Evolutionary conservation across 1,140 invertebrate species (phyloP), one percentile per base, ranked within the genome.

Genomic region (Drosophila virilis): DNA sequence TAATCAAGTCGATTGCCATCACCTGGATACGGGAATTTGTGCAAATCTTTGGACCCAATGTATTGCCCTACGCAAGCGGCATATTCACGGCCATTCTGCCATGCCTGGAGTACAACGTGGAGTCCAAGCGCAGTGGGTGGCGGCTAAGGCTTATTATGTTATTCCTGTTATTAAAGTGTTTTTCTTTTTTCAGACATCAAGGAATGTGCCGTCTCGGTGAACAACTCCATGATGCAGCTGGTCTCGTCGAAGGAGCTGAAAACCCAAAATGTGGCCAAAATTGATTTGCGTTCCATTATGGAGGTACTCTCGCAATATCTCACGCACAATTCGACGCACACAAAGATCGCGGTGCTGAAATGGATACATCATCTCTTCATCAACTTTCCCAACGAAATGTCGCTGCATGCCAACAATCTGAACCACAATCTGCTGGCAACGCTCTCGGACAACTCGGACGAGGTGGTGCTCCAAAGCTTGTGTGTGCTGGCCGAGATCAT

Each of bases 1-100:
- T 97, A 9, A 92, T 97, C 50, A 95, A 95, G 94, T 95, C 96
- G 83, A 99, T 97, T 45, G 97, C 98, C 2, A 96, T 99, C 4
- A 96, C 95, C 33, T 99, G 99, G 99, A 96, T 99, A 43, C 96
- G 97, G 80, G 97, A 99, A 93, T 99, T 99, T 93, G 95, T 99
- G 35, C 95, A 95, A 74, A 93, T 99, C 51, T 96, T 97, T 52
- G 97, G 97, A 0, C 93, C 94, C 33, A 93, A 94, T 65, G 97
- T 99, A 94, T 93, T 99, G 78, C 97, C 97, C 15, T 97, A 95
- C 92, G 95, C 97, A 72, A 97, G 98, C 15, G 97, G 97, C 40
- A 97, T 99, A 84, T 95, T 99, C 60, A 95, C 95, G 35, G 98
- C 98, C 48, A 96, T 98, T 76, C 93, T 99, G 64, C 98, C 98